Percentiles rank a stretch among this genome's conserved stretches.
Conservation (phyloP, 2,113 vertebrate species). For the Gadus chalcogrammus region DNA sequence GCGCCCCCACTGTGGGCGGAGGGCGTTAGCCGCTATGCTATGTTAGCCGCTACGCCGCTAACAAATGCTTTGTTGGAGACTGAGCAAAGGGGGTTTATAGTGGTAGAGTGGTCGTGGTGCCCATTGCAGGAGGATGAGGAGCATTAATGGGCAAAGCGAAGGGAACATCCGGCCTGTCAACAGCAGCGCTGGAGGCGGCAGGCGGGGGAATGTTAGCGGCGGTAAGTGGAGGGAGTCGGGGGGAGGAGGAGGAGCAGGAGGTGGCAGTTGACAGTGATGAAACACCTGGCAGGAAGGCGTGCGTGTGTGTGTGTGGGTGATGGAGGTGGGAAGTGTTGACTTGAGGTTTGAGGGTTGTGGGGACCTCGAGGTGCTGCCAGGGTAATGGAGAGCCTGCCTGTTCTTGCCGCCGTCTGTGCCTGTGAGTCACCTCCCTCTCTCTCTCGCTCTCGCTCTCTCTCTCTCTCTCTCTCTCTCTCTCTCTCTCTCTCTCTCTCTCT, state of each 20-base stretch:
- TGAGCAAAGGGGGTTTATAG: slow-evolving; percentile 31
- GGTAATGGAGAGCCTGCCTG: slow-evolving; percentile 56
- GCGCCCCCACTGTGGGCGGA: slow-evolving; percentile 43
- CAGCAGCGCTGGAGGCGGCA: slow-evolving; percentile 1
- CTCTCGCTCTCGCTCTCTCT: slow-evolving; percentile 5
- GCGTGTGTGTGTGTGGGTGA: slow-evolving; percentile 16
- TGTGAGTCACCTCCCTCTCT: neutral
- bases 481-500: slow-evolving; percentile 20
- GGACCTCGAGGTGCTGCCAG: slow-evolving; percentile 45
- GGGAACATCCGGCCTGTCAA: slow-evolving; percentile 37
- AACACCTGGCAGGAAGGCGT: slow-evolving; percentile 54
- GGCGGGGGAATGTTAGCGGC: slow-evolving; percentile 25
- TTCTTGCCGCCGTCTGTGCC: slow-evolving; percentile 38
- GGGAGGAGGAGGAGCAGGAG: slow-evolving; percentile 14
- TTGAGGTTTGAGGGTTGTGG: slow-evolving; percentile 20
- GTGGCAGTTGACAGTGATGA: slow-evolving; percentile 68
- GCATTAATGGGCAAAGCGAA: slow-evolving; percentile 42
- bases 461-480: too few relatives aligned
- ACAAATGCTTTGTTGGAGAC: neutral
- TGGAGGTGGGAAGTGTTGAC: slow-evolving; percentile 6
- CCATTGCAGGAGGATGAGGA: slow-evolving; percentile 38
- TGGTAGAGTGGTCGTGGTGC: slow-evolving; percentile 26
- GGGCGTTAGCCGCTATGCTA: slow-evolving; percentile 39
- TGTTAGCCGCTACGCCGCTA: slow-evolving; percentile 1
- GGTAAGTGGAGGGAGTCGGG: slow-evolving; percentile 21